Base-by-base conservation (phyloP, 2,113 vertebrate species). In the Dolichotis patagonum region DNA sequence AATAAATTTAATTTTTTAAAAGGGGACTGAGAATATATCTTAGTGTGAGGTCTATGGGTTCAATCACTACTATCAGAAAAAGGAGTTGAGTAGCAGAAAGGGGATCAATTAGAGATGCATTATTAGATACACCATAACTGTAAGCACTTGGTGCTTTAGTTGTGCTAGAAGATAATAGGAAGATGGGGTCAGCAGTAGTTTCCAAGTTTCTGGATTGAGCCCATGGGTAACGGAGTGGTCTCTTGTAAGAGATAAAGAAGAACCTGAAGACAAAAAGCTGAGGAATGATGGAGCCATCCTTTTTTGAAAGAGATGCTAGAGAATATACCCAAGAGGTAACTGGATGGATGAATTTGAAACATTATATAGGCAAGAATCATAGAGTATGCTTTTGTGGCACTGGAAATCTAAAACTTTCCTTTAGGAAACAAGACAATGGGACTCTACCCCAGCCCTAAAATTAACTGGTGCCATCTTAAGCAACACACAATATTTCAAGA, bases 181-280 rank as follows among this genome's bases (percentile, higher is more conserved):
- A 2, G 32, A 2, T 19, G 63, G 69, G n/a, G n/a, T 12, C 5
- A 2, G 17, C 43, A 5, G 1, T n/a, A 22, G 10, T 52, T 7
- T 24, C 60, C 54, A 4, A 28, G 28, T 46, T 87, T 73, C 41
- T 85, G 56, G 49, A 62, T 49, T 38, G n/a, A 81, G 43, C 54
- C n/a, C 20, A 35, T 30, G 5, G 17, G 56, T 14, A 30, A n/a
- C 3, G 46, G 67, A 38, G 62, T 80, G 28, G 32, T 60, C 7
- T 46, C 52, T n/a, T 54, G 32, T 1, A 22, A 14, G 3, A 67
- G 67, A 43, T 17, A 86, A 73, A 54, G 28, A 71, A n/a, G 28
- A 71, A n/a, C 20, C 5, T 28, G 54, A 80, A 86, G 73, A 89
- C 16, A 49, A 35, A 41, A 69, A 77, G 17, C 6, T 30, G 56